Evolutionary conservation across 2,113 vertebrate species (phyloP).

Genomic region (Paramormyrops kingsleyae): DNA sequence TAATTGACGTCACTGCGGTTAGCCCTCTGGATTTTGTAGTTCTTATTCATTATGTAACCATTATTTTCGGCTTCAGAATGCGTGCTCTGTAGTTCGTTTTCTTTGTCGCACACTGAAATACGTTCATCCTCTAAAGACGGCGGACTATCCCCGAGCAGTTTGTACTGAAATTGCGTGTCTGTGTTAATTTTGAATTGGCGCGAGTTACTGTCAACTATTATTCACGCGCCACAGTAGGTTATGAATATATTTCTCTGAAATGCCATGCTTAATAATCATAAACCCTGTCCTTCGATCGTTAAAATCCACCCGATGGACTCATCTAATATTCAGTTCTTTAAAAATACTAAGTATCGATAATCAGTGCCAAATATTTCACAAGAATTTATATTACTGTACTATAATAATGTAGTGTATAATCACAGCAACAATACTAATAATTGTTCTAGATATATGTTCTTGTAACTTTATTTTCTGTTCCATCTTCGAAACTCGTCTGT

Average conservation of each 20-base stretch:
- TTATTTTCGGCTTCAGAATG: no score
- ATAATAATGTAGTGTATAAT: background rate
- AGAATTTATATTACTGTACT: background rate
- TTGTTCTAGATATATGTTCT: background rate
- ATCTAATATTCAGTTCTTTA: background rate
- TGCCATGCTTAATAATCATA: background rate
- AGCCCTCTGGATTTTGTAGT: conserved; percentile 38
- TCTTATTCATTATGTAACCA: conserved; percentile 10
- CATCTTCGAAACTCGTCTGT: background rate
- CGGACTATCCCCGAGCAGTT: background rate
- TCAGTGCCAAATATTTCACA: background rate
- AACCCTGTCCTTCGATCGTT: background rate
- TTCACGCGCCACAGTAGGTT: background rate
- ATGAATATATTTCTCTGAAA: background rate
- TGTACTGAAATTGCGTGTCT: background rate
- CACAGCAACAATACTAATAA: background rate
- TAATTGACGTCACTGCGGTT: conserved; percentile 26
- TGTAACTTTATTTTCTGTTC: background rate
- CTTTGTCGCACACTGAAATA: conserved; percentile 30
- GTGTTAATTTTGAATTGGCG: background rate
- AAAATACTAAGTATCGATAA: background rate
- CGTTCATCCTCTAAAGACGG: conserved; percentile 2
- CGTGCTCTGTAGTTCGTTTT: conserved; percentile 20
- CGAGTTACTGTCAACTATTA: background rate
- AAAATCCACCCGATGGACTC: background rate